Conservation (phyloP, 37 sponge, comb jelly and placozoan genomes). For the Axinella damicornis region DNA sequence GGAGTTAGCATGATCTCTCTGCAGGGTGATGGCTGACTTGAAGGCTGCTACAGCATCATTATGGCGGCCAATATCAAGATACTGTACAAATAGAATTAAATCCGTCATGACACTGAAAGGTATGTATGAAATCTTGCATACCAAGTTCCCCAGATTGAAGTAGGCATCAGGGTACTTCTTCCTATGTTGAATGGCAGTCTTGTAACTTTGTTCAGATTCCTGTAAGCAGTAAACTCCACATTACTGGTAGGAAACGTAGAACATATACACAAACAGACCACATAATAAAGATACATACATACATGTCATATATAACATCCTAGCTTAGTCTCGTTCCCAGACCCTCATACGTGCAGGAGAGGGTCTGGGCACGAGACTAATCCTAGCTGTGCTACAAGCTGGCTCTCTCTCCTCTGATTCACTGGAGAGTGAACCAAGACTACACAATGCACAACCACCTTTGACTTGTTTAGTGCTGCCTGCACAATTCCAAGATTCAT, state of each 20-base stretch:
- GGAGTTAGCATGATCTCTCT: slow-evolving; percentile 53
- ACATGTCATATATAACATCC: background rate
- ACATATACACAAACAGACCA: background rate
- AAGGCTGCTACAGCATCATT: slow-evolving; percentile 60
- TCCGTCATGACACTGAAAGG: background rate
- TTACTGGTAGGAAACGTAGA: background rate
- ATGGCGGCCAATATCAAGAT: slow-evolving; percentile 46
- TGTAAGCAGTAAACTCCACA: background rate
- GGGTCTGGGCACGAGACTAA: too few species aligned
- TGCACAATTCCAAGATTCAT: slow-evolving; percentile 90
- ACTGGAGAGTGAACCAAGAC: background rate
- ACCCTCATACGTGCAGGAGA: background rate
- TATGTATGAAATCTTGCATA: slow-evolving; percentile 3
- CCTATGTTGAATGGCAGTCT: slow-evolving; percentile 66
- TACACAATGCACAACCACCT: slow-evolving; percentile 6
- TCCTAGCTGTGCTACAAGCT: background rate
- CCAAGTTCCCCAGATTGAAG: slow-evolving; percentile 88
- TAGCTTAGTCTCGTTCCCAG: too few species aligned
- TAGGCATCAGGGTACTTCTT: slow-evolving; percentile 82
- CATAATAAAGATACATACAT: background rate
- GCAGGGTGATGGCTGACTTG: slow-evolving; percentile 50
- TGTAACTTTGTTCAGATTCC: slow-evolving; percentile 74
- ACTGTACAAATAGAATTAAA: slow-evolving; percentile 38
- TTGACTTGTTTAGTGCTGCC: slow-evolving; percentile 46
- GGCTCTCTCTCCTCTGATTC: too few species aligned